Conservation (phyloP, 2,797 vertebrate genomes). For the Manis javanica region DNA sequence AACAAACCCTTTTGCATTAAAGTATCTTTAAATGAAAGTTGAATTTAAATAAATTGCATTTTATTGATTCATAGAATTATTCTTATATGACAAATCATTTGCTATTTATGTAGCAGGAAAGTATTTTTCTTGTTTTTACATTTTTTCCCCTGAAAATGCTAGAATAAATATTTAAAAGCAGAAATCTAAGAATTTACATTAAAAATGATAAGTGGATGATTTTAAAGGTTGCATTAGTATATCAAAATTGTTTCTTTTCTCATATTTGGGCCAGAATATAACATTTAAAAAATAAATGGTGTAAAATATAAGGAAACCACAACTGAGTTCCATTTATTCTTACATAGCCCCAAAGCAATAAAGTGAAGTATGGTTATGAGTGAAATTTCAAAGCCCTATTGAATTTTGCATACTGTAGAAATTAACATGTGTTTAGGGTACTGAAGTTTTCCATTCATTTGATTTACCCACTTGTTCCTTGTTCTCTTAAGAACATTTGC, state of each 20-base stretch:
- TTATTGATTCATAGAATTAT: neutral
- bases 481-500: slow-evolving; percentile 2
- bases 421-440: neutral
- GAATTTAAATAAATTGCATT: neutral
- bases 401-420: neutral
- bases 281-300: neutral
- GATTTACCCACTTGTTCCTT: neutral
- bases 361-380: neutral
- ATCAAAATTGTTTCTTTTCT: neutral
- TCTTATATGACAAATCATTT: neutral
- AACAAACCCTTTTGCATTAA: neutral
- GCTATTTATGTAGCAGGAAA: neutral
- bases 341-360: neutral
- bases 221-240: neutral
- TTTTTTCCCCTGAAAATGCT: neutral
- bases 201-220: neutral
- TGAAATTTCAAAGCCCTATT: neutral
- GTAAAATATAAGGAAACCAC: neutral
- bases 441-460: slow-evolving; percentile 23
- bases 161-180: slow-evolving; percentile 18
- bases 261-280: neutral
- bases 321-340: neutral
- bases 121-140: neutral
- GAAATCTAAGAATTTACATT: neutral
- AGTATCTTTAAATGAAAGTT: slow-evolving; percentile 32